Evolutionary conservation across 2,113 vertebrate genomes (phyloP).

Genomic region (Coturnix japonica): DNA sequence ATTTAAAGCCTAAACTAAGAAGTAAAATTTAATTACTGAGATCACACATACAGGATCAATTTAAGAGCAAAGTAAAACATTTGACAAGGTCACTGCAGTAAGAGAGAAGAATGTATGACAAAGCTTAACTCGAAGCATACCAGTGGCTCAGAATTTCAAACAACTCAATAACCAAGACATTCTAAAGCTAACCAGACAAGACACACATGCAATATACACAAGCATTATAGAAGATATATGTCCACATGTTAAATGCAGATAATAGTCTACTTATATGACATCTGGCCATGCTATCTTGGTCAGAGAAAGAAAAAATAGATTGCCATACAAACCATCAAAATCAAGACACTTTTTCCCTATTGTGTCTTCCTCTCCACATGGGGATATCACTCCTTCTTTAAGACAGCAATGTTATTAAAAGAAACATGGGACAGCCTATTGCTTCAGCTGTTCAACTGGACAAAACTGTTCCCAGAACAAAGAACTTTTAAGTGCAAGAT

Average conservation of each 20-base stretch:
- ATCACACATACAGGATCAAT: not conserved
- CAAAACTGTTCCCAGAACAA: not conserved
- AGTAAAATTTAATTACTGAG: not conserved
- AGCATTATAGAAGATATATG: not conserved
- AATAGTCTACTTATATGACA: not conserved
- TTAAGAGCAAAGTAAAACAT: not conserved
- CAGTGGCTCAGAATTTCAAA: constrained; percentile 1
- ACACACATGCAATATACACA: not conserved
- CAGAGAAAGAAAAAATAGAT: not conserved
- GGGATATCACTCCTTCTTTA: not conserved
- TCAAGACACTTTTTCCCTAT: not conserved
- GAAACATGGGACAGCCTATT: not conserved
- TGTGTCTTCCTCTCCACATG: not conserved
- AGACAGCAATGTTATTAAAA: not conserved
- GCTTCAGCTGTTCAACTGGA: not conserved
- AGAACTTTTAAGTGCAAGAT: not conserved
- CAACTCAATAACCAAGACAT: not conserved
- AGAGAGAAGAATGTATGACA: accelerated
- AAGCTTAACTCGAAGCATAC: not conserved
- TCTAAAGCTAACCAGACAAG: not conserved
- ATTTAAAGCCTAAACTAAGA: not conserved
- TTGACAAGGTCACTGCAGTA: not conserved
- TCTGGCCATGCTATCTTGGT: not conserved
- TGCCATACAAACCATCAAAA: not conserved
- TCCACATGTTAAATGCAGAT: not conserved